These are phyloP conservation scores for Liasis olivaceus DNA, from an alignment of 2,797 vertebrate species.

Conservation along the genomic window DNA sequence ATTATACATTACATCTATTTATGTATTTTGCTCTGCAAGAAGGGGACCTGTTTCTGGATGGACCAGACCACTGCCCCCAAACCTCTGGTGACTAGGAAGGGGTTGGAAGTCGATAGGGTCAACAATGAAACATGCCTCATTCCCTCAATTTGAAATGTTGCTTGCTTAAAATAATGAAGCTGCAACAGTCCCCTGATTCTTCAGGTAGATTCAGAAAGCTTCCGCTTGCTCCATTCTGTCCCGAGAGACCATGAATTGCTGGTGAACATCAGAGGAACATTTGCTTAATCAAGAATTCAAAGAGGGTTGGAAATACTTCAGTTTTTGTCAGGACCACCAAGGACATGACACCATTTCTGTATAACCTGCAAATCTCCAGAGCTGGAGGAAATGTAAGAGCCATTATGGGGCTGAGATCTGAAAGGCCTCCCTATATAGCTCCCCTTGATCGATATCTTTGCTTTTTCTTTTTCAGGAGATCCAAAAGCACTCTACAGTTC, in stretches of 20 bases:
- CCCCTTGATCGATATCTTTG: no score
- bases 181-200: rapidly evolving
- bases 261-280: constrained; percentile 2
- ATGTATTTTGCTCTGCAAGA: background rate
- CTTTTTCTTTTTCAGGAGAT: no score
- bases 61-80: no score
- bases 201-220: rapidly evolving
- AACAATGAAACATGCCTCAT: background rate
- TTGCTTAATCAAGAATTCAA: background rate
- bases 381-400: no score
- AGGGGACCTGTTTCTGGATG: no score
- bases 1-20: background rate
- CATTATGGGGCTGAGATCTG: no score
- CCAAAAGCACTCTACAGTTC: no score
- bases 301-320: background rate
- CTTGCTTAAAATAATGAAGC: background rate
- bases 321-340: background rate
- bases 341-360: no score
- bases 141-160: background rate
- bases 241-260: background rate
- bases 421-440: no score
- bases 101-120: no score
- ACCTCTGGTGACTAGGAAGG: no score
- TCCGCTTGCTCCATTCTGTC: background rate
- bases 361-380: no score